phyloP scores from a whole-genome alignment of 2,113 vertebrate genomes.

The Bothrops jararaca region DNA sequence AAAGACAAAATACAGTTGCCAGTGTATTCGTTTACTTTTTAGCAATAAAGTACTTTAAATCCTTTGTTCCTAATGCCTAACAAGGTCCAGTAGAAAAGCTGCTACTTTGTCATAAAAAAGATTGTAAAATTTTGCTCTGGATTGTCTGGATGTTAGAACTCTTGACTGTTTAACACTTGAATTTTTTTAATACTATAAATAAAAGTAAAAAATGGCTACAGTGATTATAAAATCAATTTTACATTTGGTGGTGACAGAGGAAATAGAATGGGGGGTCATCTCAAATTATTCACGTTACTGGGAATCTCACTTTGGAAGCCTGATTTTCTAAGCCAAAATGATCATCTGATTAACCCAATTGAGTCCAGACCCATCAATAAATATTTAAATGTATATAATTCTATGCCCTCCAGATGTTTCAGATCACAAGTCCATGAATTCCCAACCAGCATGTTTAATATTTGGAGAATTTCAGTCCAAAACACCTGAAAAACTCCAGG shows the following conservation, averaged over 20 bases:
- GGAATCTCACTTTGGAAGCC: too few relatives aligned
- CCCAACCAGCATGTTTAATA: neutral
- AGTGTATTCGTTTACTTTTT: slow-evolving; percentile 92
- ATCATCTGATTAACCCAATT: neutral
- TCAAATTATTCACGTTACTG: neutral
- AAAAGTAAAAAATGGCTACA: slow-evolving; percentile 72
- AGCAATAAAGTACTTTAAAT: slow-evolving; percentile 88
- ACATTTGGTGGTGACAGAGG: neutral
- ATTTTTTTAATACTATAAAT: slow-evolving; percentile 83
- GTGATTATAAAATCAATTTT: slow-evolving; percentile 64
- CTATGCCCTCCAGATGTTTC: neutral
- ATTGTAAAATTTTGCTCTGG: slow-evolving; percentile 83
- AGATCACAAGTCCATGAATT: neutral
- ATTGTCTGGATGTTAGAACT: slow-evolving; percentile 77
- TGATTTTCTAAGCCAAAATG: neutral
- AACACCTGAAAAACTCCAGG: neutral
- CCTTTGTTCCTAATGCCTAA: slow-evolving; percentile 70
- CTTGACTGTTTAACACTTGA: slow-evolving; percentile 84
- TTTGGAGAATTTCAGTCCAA: neutral
- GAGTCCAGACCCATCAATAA: neutral
- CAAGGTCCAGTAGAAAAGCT: slow-evolving; percentile 88
- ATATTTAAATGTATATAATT: neutral
- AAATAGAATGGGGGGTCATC: neutral
- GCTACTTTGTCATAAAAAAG: slow-evolving; percentile 89
- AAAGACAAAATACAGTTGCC: slow-evolving; percentile 84